A percentile compares a stretch with the other conserved stretches of the same genome.
Conservation (phyloP, 2,888 invertebrate species). For the Stenichneumon culpator region DNA sequence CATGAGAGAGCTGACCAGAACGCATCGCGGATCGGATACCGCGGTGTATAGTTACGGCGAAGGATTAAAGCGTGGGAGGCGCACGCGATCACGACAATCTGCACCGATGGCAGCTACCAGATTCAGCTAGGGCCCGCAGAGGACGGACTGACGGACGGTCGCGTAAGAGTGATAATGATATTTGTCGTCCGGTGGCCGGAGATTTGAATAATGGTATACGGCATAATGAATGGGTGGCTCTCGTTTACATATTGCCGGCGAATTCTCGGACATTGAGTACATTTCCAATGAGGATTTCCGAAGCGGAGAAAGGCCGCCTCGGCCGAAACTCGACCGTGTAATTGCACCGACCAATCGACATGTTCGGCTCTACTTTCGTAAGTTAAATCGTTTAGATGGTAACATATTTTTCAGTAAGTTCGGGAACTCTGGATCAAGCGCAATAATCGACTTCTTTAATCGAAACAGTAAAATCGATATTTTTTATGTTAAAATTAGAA, state of each 20-base stretch:
- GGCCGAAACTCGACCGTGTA: neutral
- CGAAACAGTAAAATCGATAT: too few relatives aligned
- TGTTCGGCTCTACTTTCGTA: neutral
- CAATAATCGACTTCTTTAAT: too few relatives aligned
- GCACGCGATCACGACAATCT: constrained; percentile 14
- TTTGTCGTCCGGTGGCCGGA: constrained; percentile 46
- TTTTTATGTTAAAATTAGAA: too few relatives aligned
- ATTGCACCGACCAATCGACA: neutral
- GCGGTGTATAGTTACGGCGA: constrained; percentile 60
- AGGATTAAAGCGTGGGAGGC: constrained; percentile 67
- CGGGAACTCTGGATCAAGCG: too few relatives aligned
- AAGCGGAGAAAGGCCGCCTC: neutral
- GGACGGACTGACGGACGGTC: neutral
- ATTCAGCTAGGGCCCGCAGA: neutral
- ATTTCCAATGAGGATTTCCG: neutral
- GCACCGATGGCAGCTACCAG: neutral
- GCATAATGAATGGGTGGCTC: constrained; percentile 42
- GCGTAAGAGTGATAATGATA: constrained; percentile 44
- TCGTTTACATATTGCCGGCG: constrained; percentile 54
- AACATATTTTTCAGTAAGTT: too few relatives aligned
- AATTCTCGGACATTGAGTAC: constrained; percentile 5
- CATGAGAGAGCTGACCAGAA: constrained; percentile 39
- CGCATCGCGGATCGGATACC: constrained; percentile 36
- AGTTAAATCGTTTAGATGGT: too few relatives aligned
- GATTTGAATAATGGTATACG: constrained; percentile 56